Conservation (phyloP, 2,113 vertebrate genomes). For the Cathartes aura region DNA sequence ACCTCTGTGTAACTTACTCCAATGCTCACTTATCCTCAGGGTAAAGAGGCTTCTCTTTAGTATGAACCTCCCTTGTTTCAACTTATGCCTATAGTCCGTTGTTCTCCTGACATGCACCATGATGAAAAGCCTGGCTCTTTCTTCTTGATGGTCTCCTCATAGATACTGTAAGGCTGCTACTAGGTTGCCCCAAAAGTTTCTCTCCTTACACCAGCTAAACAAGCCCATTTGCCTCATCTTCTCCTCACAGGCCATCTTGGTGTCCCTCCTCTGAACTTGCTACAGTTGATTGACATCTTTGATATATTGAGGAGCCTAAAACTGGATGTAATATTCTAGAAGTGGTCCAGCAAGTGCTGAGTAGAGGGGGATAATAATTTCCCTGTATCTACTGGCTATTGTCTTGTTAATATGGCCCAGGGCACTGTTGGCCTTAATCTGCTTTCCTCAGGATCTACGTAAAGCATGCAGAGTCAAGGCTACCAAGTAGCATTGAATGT, state of each 20-base stretch:
- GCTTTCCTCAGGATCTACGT: background rate
- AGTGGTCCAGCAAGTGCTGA: background rate
- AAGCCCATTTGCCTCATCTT: background rate
- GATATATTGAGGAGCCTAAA: background rate
- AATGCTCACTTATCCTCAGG: fast-evolving
- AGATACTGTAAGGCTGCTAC: background rate
- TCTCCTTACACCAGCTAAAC: background rate
- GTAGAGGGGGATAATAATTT: background rate
- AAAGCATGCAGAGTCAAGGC: background rate
- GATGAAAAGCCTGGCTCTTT: background rate
- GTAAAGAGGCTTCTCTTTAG: background rate
- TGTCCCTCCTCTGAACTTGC: background rate
- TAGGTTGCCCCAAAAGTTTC: background rate
- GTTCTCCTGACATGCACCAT: background rate
- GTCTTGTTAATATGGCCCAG: background rate
- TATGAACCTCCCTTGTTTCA: background rate
- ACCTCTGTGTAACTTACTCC: background rate
- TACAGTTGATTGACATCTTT: background rate
- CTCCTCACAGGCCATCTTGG: background rate
- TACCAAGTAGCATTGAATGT: background rate
- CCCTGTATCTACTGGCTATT: background rate
- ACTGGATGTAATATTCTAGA: background rate
- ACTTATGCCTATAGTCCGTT: fast-evolving
- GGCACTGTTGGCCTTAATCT: background rate
- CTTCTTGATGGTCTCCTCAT: background rate